Evolutionary conservation across 1,140 invertebrate species (phyloP), one percentile per base, ranked within the genome.

Genomic region (Cydia pomonella): DNA sequence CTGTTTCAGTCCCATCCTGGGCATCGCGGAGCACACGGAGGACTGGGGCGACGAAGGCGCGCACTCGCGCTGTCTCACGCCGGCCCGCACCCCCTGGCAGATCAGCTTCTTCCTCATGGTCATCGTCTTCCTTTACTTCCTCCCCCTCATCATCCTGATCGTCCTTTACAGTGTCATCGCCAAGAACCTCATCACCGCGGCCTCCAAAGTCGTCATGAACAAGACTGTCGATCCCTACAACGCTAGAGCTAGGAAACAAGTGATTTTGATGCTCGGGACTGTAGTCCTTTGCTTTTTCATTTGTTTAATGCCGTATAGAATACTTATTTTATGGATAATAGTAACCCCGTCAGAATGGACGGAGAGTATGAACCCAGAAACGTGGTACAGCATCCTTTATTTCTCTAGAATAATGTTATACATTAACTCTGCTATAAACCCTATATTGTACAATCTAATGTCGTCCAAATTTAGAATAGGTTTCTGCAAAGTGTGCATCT

Each of bases 211-310:
- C 53, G 94, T 94, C 33, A 88, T 94, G 84, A 94, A 94, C 79
- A 95, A 94, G 82, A 94, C 94, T 79, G 93, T 94, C 71, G 95
- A 96, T 79, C 94, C 93, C 25, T 95, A 95, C 82, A 94, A 94
- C 9, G 92, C 94, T 2, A 91, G 95, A 80, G 95, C 95, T 0
- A 94, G 96, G 75, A 94, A 93, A 79, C 96, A 97, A 93, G 96
- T 96, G 1, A 95, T 97, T 5, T 83, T 96, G 63, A 98, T 98
- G 97, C 93, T 98, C 21, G 95, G 96, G 29, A 96, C 96, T 0
- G 97, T 98, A 5, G 96, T 98, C 1, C 88, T 96, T 33, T 95
- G 96, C 78, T 98, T 98, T 87, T 98, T 98, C 90, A 84, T 98
- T 5, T 98, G 97, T 83, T 91, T 98, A 9, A 94, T 98, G 82